Percentiles rank a stretch among this genome's conserved stretches.
These are phyloP conservation scores for Salticus scenicus DNA, from an alignment of 2,888 invertebrate species.

Conservation along the genomic window DNA sequence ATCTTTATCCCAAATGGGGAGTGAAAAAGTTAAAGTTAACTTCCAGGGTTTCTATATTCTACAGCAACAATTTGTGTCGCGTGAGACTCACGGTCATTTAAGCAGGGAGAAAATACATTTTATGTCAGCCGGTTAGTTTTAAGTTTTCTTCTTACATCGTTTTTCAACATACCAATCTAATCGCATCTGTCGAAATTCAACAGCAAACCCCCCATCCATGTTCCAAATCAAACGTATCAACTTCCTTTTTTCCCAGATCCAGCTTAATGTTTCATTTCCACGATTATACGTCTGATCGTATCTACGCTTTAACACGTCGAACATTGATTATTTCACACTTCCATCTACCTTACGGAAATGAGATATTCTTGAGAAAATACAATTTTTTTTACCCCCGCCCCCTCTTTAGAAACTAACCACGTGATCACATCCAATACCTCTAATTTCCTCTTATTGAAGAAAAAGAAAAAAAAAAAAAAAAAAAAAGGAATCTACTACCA, in stretches of 20 bases:
- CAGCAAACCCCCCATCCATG: too few relatives aligned
- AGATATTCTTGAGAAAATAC: conserved; percentile 34
- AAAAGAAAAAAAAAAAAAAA: conserved; percentile 3
- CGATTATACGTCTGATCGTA: neutral
- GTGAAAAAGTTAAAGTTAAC: too few relatives aligned
- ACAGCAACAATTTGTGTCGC: too few relatives aligned
- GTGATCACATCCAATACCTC: conserved; percentile 47
- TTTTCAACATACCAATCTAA: too few relatives aligned
- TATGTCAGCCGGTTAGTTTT: too few relatives aligned
- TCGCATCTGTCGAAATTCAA: too few relatives aligned
- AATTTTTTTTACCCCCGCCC: conserved; percentile 23
- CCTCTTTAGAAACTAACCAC: conserved; percentile 11
- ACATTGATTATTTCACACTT: neutral
- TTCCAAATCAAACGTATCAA: too few relatives aligned
- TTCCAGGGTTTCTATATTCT: too few relatives aligned
- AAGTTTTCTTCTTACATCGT: too few relatives aligned
- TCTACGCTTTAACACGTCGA: neutral
- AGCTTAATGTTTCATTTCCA: neutral
- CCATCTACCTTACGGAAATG: conserved; percentile 17
- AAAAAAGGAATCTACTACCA: conserved; percentile 36
- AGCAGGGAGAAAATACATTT: too few relatives aligned
- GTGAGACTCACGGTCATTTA: too few relatives aligned
- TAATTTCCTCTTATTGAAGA: conserved; percentile 61
- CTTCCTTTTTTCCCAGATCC: neutral
- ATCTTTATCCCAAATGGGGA: too few relatives aligned